A percentile compares a stretch with the other conserved stretches of the same genome.
These are phyloP conservation scores for Collichthys lucidus DNA, from an alignment of 2,113 vertebrate genomes.

Conservation along the genomic window DNA sequence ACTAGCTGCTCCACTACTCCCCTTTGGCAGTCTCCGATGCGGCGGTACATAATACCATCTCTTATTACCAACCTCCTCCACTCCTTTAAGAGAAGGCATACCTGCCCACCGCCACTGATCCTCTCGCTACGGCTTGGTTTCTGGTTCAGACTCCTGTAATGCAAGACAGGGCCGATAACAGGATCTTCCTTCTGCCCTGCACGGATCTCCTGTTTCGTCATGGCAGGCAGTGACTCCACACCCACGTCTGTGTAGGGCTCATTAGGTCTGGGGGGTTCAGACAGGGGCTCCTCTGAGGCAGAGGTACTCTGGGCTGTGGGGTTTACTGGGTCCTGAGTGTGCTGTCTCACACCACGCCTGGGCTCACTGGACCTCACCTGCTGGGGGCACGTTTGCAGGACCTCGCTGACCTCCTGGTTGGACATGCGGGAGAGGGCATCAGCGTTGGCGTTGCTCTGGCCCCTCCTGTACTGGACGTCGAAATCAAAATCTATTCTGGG, in stretches of 20 bases:
- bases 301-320: no score
- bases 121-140: constrained; percentile 12
- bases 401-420: neutral
- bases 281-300: neutral
- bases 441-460: neutral
- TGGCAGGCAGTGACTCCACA: neutral
- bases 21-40: neutral
- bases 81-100: constrained; percentile 33
- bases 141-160: neutral
- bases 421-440: constrained; percentile 1
- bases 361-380: neutral
- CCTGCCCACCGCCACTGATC: neutral
- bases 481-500: constrained; percentile 17
- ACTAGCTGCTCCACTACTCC: neutral
- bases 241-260: neutral
- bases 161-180: neutral
- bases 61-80: constrained; percentile 29
- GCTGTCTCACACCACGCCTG: no score
- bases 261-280: neutral
- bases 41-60: constrained; percentile 18
- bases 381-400: neutral
- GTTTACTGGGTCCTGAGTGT: no score
- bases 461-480: neutral
- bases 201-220: constrained; percentile 31
- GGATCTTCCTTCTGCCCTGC: neutral